Evolutionary conservation across 2,113 vertebrate genomes (phyloP).

Genomic region (Dissostichus mawsoni): DNA sequence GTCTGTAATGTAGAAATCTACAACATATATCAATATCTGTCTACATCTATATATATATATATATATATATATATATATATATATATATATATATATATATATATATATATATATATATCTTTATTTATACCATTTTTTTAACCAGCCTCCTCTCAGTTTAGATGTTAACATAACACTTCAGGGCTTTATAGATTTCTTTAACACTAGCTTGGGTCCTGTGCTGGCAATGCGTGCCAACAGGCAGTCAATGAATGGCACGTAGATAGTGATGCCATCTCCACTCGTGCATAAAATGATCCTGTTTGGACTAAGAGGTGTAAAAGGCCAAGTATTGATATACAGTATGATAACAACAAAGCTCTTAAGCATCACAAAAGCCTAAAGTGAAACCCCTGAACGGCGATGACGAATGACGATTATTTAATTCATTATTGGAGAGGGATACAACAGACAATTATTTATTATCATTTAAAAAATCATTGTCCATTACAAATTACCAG

Average conservation of each 20-base stretch:
- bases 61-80: not conserved
- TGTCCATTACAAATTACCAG: no score
- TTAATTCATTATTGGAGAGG: not conserved
- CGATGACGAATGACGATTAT: not conserved
- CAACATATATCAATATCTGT: not conserved
- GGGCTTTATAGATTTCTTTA: not conserved
- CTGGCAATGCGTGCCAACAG: not conserved
- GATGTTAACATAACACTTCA: not conserved
- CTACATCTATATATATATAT: not conserved
- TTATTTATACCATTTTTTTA: not conserved
- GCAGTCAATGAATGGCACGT: constrained; percentile 22
- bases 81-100: not conserved
- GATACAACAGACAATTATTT: not conserved
- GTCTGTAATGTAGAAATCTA: not conserved
- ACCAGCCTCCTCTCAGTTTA: not conserved
- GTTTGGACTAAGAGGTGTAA: constrained; percentile 15
- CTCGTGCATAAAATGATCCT: constrained; percentile 36
- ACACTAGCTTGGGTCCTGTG: not conserved
- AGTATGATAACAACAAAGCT: constrained; percentile 4
- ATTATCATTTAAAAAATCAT: not conserved
- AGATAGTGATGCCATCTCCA: constrained; percentile 19
- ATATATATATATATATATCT: not conserved
- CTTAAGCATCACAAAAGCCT: not conserved
- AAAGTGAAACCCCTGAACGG: not conserved
- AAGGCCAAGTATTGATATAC: constrained; percentile 21